Evolutionary conservation across 2,888 invertebrate genomes (phyloP).

Genomic region (Lasioglossum leucozonium): DNA sequence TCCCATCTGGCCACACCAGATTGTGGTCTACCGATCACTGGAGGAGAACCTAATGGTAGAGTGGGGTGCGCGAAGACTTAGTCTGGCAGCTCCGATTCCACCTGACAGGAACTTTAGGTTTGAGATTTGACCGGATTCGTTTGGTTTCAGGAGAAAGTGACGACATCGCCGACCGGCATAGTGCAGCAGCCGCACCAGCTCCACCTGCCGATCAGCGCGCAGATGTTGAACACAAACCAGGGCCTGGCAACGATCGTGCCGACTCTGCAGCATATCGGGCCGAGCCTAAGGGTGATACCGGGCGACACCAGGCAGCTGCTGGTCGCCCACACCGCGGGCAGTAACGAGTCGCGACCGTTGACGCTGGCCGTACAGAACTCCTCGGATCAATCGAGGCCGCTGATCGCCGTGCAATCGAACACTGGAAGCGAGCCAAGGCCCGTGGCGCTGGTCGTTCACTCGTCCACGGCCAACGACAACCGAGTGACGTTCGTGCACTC

Average conservation of each 20-base stretch:
- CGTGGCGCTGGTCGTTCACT: constrained; percentile 83
- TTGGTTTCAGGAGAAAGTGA: constrained; percentile 77
- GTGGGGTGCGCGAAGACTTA: background rate
- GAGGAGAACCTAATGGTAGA: background rate
- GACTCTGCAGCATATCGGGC: constrained; percentile 82
- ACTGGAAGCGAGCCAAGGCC: constrained; percentile 82
- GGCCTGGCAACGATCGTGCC: constrained; percentile 83
- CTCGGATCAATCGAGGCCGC: constrained; percentile 78
- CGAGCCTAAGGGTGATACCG: constrained; percentile 81
- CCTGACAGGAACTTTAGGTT: background rate
- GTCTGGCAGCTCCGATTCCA: background rate
- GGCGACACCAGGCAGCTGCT: constrained; percentile 82
- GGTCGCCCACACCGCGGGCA: constrained; percentile 80
- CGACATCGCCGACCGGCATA: constrained; percentile 75
- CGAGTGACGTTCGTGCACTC: constrained; percentile 83
- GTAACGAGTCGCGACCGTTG: constrained; percentile 79
- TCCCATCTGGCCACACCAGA: background rate
- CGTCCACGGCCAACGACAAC: constrained; percentile 82
- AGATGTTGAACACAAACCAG: constrained; percentile 82
- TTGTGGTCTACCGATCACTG: background rate
- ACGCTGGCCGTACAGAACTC: constrained; percentile 79
- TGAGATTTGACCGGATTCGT: background rate
- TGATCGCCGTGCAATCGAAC: constrained; percentile 82
- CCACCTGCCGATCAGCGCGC: constrained; percentile 82
- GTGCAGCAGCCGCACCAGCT: constrained; percentile 80